These are phyloP conservation scores for Gouania willdenowi DNA, from an alignment of 2,797 vertebrate species.

Conservation along the genomic window DNA sequence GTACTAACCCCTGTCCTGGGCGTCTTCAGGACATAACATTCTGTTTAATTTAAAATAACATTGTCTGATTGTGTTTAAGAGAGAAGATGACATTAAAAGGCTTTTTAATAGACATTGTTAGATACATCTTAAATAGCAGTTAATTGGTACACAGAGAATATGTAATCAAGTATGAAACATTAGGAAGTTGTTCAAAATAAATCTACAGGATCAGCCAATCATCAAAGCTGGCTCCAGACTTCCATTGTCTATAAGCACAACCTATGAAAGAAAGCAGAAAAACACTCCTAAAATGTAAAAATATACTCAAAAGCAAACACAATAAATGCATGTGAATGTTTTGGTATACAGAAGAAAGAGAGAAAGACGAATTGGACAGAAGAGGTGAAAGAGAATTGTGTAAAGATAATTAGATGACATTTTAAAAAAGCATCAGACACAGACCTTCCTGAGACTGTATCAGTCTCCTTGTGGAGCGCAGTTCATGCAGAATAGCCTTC, in stretches of 20 bases:
- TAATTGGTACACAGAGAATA: conserved; percentile 27
- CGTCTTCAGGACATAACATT: too few relatives aligned
- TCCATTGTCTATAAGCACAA: conserved; percentile 28
- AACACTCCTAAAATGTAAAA: neutral
- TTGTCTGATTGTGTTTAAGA: too few relatives aligned
- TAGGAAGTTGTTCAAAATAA: conserved; percentile 12
- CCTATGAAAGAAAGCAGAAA: conserved; percentile 18
- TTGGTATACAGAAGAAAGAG: neutral
- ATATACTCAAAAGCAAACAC: neutral
- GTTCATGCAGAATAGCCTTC: conserved; percentile 92
- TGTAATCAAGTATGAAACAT: conserved; percentile 19
- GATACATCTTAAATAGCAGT: conserved; percentile 23
- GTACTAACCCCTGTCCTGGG: too few relatives aligned
- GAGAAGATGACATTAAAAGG: too few relatives aligned
- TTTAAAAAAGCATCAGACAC: conserved; percentile 49
- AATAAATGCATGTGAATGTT: neutral
- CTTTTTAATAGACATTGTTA: conserved; percentile 16
- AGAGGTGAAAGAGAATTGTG: conserved; percentile 27
- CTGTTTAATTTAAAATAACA: too few relatives aligned
- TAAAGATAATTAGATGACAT: conserved; percentile 65
- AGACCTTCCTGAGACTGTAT: conserved; percentile 93
- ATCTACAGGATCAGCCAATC: conserved; percentile 30
- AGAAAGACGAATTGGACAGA: conserved; percentile 8
- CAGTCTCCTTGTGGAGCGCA: conserved; percentile 88
- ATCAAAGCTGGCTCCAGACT: conserved; percentile 9